Conservation (phyloP, 2,888 invertebrate genomes). For the Brachyptera putata region DNA sequence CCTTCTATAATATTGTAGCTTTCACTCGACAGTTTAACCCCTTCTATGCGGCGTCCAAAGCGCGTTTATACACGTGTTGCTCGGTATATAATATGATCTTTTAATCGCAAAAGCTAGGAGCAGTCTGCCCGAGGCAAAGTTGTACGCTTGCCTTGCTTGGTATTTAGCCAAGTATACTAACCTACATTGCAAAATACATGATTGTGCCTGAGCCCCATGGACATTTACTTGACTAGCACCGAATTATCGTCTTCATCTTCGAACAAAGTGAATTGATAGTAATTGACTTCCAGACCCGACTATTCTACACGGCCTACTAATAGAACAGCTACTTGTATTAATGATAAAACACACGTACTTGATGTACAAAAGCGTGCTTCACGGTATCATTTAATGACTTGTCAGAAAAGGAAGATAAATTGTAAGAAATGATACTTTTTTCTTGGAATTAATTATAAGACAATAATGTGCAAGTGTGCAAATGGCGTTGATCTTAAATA, state of each 20-base stretch:
- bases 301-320: no score
- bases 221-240: not conserved
- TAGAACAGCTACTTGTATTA: no score
- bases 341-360: no score
- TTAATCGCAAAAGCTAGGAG: not conserved
- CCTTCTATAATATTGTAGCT: no score
- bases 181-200: conserved; percentile 16
- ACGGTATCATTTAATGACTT: no score
- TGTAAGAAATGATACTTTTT: not conserved
- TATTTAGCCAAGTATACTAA: conserved; percentile 20
- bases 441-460: no score
- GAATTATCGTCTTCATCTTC: no score
- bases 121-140: not conserved
- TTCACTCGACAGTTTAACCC: conserved; percentile 14
- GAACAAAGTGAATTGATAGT: no score
- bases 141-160: not conserved
- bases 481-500: not conserved
- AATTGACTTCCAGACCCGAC: no score
- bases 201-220: not conserved
- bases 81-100: not conserved
- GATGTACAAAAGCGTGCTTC: no score
- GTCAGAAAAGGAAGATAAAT: not conserved
- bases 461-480: not conserved
- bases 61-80: not conserved
- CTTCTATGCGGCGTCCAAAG: no score